Percentiles rank a stretch among this genome's conserved stretches.
These are phyloP conservation scores for Leuciscus idus DNA, from an alignment of 2,113 vertebrate genomes.

Conservation along the genomic window DNA sequence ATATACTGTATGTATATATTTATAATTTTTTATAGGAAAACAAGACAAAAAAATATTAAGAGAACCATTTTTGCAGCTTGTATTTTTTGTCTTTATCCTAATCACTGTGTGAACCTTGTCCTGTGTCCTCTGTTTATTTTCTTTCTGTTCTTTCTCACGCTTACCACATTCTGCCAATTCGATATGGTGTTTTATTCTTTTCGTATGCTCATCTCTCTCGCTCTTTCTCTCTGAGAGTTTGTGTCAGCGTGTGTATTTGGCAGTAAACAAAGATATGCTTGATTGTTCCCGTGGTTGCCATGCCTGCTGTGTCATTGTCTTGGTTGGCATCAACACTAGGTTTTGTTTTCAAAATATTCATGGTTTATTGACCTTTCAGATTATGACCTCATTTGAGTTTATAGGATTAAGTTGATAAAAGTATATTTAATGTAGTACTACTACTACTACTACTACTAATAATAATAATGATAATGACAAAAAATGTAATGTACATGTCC, in stretches of 20 bases:
- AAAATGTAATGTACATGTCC: background rate
- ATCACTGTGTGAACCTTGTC: conserved; percentile 43
- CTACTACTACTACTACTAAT: background rate
- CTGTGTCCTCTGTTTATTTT: conserved; percentile 16
- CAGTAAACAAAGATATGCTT: conserved; percentile 39
- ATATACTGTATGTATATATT: no score
- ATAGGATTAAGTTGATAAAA: background rate
- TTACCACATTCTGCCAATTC: conserved; percentile 27
- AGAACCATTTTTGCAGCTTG: background rate
- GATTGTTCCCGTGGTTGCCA: conserved; percentile 42
- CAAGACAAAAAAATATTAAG: background rate
- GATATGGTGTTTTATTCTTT: conserved; percentile 32
- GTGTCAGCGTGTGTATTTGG: conserved; percentile 39
- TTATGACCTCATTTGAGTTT: background rate
- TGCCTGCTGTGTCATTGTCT: conserved; percentile 32
- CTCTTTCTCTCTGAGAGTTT: conserved; percentile 9
- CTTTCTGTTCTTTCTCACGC: conserved; percentile 9
- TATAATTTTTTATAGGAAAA: background rate
- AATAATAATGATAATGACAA: background rate
- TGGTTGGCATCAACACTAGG: conserved; percentile 30
- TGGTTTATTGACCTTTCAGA: conserved; percentile 31
- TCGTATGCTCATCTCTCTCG: conserved; percentile 27
- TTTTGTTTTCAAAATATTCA: conserved; percentile 26
- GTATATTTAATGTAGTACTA: background rate
- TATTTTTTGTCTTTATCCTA: conserved; percentile 27